Evolutionary conservation across 2,113 vertebrate species (phyloP), one percentile per base, ranked within the genome.

Genomic region (Proteles cristata): DNA sequence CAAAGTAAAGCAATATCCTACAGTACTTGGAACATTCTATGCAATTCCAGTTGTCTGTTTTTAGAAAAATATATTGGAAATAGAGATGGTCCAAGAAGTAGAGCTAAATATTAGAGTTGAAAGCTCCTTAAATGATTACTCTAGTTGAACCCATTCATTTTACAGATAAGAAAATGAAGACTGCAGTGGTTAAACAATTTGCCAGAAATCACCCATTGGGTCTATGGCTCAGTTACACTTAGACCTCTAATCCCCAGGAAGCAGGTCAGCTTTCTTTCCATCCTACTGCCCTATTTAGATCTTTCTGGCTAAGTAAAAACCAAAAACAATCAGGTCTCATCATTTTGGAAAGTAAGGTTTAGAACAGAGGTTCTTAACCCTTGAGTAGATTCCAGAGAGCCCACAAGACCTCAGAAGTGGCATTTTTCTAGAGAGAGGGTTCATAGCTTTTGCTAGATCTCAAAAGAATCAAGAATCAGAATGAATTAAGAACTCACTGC

Each of bases 51-150:
- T 69, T 58, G 48, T 25, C 26, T 26, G 84, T 45, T 95, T 91
- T 90, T 58, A 93, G 69, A 95, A 96, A 94, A 96, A 68, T 31
- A 50, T 50, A 90, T 43, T 94, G 7, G 58, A 84, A 95, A 82
- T 87, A n/a, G 63, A 95, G 61, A 82, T 28, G 19, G 48, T 83
- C n/a, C 86, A 80, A 79, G 39, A 93, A 84, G 28, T 31, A 8
- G 63, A 90, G 90, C 2, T 81, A 53, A 97, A 26, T 43, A 92
- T 61, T 33, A 96, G 19, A 35, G 26, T 48, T 81, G 25, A 96
- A 79, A 33, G 50, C 19, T 86, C 43, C 39, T 74, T 71, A 93
- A 81, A 43, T 81, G 48, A 92, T 73, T 94, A 71, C 31, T 55
- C 16, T 68, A 39, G 63, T 23, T 83, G 39, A 83, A 93, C 26